phyloP scores from a whole-genome alignment of 1,140 invertebrate species.

The Danaus melanippus region DNA sequence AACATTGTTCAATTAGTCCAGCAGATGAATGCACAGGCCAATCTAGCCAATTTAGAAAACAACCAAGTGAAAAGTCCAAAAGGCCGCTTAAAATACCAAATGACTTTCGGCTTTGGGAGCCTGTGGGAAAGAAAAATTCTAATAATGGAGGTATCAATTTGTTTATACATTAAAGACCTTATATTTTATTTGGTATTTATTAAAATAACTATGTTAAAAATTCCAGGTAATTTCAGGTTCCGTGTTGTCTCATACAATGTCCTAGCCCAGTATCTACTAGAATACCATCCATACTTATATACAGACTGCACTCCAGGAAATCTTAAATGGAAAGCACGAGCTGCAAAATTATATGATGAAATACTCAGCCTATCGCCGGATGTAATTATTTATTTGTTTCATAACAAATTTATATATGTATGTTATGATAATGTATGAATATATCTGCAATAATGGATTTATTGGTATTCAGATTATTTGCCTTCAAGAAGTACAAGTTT shows the following conservation, averaged over 20 bases:
- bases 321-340: conserved; percentile 82
- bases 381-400: conserved; percentile 68
- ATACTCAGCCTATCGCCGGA: conserved; percentile 81
- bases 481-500: conserved; percentile 90
- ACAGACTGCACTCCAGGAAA: conserved; percentile 71
- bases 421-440: background rate
- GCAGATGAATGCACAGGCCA: conserved; percentile 4
- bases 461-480: conserved; percentile 78
- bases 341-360: conserved; percentile 79
- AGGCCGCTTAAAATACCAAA: conserved; percentile 28
- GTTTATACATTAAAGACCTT: too few species aligned
- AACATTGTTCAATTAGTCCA: background rate
- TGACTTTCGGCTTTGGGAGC: conserved; percentile 51
- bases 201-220: too few species aligned
- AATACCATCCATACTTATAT: conserved; percentile 85
- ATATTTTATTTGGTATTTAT: too few species aligned
- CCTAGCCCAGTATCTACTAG: conserved; percentile 85
- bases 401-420: conserved; percentile 10
- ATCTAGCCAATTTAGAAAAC: conserved; percentile 12
- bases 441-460: conserved; percentile 8
- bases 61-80: background rate
- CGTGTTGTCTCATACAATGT: conserved; percentile 89
- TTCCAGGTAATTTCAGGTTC: conserved; percentile 40
- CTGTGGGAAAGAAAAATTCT: conserved; percentile 24
- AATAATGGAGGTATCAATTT: conserved; percentile 12